Conservation (phyloP, 2,888 invertebrate genomes). For the Scelioninae gen. 2 region DNA sequence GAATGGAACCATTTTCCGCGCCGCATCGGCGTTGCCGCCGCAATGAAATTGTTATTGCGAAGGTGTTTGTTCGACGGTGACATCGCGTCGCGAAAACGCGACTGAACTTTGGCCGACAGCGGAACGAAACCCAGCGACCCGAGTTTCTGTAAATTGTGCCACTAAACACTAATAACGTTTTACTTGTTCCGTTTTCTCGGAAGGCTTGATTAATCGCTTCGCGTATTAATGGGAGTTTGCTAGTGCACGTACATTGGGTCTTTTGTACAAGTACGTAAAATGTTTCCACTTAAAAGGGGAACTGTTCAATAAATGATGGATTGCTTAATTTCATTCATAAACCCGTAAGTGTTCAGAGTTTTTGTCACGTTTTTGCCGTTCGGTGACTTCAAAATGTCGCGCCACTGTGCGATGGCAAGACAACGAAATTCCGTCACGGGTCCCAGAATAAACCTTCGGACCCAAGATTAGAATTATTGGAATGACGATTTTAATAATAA, state of each 20-base stretch:
- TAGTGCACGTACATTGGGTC: constrained; percentile 10
- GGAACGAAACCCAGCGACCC: constrained; percentile 40
- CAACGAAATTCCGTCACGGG: no score
- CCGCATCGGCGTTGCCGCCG: constrained; percentile 1
- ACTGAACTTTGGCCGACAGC: constrained; percentile 11
- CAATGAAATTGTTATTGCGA: constrained; percentile 40
- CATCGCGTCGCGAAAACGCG: constrained; percentile 21
- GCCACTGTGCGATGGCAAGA: no score
- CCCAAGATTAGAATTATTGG: no score
- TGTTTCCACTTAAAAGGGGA: constrained; percentile 22
- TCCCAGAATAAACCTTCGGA: no score
- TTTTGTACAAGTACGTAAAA: constrained; percentile 32
- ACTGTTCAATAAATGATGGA: constrained; percentile 30
- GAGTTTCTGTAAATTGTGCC: constrained; percentile 68
- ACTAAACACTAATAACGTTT: constrained; percentile 71
- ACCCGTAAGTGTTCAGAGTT: no score
- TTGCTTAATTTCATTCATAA: constrained; percentile 15
- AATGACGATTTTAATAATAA: no score
- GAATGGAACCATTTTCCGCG: constrained; percentile 25
- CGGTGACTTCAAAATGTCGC: no score
- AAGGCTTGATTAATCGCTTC: constrained; percentile 71
- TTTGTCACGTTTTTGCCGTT: no score
- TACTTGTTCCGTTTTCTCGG: constrained; percentile 72
- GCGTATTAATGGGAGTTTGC: constrained; percentile 29
- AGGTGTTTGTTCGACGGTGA: constrained; percentile 31